Evolutionary conservation across 1,140 invertebrate species (phyloP).

Genomic region (Fragariocoptes setiger): DNA sequence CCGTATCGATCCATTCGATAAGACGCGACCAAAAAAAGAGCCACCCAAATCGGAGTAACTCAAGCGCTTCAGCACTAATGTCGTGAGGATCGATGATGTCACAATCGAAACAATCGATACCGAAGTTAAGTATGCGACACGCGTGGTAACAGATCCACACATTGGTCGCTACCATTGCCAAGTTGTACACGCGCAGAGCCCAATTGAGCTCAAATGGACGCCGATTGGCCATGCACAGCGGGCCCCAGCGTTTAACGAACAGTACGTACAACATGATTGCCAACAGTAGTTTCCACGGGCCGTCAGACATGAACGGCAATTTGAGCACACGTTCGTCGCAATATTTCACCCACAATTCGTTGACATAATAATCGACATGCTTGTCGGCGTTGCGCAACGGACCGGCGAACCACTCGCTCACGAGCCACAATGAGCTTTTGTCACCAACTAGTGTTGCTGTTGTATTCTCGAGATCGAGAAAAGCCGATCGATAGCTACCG

Average conservation of each 20-base stretch:
- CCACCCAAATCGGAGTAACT: slow-evolving; percentile 17
- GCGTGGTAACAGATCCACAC: background rate
- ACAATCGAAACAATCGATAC: slow-evolving; percentile 23
- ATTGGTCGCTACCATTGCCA: slow-evolving; percentile 3
- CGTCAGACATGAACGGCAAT: slow-evolving; percentile 2
- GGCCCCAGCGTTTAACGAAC: slow-evolving; percentile 42
- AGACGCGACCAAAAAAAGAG: slow-evolving; percentile 21
- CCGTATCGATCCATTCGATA: slow-evolving; percentile 19
- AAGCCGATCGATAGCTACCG: too few species aligned
- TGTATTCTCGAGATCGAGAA: too few species aligned
- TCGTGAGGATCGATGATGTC: background rate
- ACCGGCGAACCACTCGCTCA: background rate
- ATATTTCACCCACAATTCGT: background rate
- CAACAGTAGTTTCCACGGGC: background rate
- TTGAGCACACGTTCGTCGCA: background rate
- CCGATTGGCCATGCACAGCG: slow-evolving; percentile 46
- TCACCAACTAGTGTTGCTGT: too few species aligned
- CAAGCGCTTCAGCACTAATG: background rate
- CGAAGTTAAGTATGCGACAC: slow-evolving; percentile 16
- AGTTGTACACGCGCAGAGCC: slow-evolving; percentile 43
- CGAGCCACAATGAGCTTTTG: too few species aligned
- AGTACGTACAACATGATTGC: slow-evolving; percentile 28
- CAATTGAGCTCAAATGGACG: slow-evolving; percentile 42
- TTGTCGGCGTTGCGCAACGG: background rate
- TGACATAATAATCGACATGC: background rate